Evolutionary conservation across 2,888 invertebrate species (phyloP).

Genomic region (Pilophorus perplexus): DNA sequence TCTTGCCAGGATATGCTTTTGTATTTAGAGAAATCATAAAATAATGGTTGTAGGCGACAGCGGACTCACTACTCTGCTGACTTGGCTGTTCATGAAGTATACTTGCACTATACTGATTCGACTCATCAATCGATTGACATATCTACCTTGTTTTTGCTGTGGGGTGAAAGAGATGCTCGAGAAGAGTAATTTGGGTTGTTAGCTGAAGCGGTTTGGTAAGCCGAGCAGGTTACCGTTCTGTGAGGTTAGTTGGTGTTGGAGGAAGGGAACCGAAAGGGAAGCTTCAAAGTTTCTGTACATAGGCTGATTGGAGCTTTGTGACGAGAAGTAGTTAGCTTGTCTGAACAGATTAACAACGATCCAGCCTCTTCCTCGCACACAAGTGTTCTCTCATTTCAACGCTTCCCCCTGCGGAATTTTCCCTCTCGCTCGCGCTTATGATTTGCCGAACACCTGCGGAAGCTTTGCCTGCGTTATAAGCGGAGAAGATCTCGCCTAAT

Average conservation of each 20-base stretch:
- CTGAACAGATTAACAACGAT: constrained; percentile 39
- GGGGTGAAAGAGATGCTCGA: background rate
- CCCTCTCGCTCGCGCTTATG: background rate
- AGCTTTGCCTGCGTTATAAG: constrained; percentile 9
- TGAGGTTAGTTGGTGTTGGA: constrained; percentile 1
- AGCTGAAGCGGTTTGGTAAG: constrained; percentile 13
- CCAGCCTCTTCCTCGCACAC: background rate
- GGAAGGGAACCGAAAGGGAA: constrained; percentile 4
- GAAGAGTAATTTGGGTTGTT: constrained; percentile 7
- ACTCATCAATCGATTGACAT: too few species aligned
- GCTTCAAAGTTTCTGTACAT: constrained; percentile 40
- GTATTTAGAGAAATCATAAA: too few species aligned
- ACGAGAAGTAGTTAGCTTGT: constrained; percentile 37
- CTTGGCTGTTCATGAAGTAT: too few species aligned
- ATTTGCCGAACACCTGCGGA: constrained; percentile 15
- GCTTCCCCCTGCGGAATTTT: background rate
- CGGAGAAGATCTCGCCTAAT: constrained; percentile 18
- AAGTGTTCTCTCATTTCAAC: background rate
- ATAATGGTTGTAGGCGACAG: too few species aligned
- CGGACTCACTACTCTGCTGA: too few species aligned
- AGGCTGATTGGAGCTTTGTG: constrained; percentile 38
- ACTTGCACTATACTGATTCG: too few species aligned
- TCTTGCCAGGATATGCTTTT: too few species aligned
- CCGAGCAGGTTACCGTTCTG: background rate
- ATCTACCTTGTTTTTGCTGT: too few species aligned